Base-by-base conservation (phyloP, 2,888 invertebrate genomes). In the Cremastobaeus sp. region DNA sequence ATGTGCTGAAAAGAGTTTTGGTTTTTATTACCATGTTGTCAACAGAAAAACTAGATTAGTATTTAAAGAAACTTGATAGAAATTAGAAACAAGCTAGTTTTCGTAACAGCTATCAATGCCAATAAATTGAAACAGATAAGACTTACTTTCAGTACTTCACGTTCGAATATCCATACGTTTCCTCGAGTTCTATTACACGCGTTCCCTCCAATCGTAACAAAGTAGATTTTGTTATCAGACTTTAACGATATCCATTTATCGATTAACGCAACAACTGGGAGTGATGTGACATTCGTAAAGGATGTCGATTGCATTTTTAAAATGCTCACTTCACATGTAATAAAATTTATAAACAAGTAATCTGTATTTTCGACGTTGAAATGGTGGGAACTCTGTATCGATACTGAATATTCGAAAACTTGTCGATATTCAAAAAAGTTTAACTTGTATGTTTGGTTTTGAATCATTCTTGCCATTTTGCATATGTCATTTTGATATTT, bases 261-360 rank as follows among this genome's bases (percentile, higher is more conserved):
- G 1, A 91, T 82, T 9, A 81, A 79, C 1, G 91, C 92, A 20
- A 90, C 89, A 64, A 88, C 79, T 8, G 89, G 81, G 32, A 83
- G 71, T 5, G 45, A 75, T 1, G 76, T 79, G 0, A 87, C 21
- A 5, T 50, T 62, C 9, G 74, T 73, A 43, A 88, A 89, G 0
- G 75, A 65, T 15, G 80, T 1, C 81, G 77, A 14, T 84, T 83
- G 88, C 90, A n/a, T 91, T 8, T 83, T 76, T 55, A 88, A 89
- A 14, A 90, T 76, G 41, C 86, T 82, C 0, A 90, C 85, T 17
- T 82, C 75, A 77, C 91, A 91, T 30, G 81, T 83, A 6, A 82
- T 78, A 66, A 87, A 86, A 66, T 86, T 89, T 1, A 89, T 79
- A 12, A 89, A 74, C 18, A 90, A 71, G 68, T 88, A 89, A 71